Evolutionary conservation across 64 coral and sea anemone genomes (phyloP).

Genomic region (Pocillopora damicornis): DNA sequence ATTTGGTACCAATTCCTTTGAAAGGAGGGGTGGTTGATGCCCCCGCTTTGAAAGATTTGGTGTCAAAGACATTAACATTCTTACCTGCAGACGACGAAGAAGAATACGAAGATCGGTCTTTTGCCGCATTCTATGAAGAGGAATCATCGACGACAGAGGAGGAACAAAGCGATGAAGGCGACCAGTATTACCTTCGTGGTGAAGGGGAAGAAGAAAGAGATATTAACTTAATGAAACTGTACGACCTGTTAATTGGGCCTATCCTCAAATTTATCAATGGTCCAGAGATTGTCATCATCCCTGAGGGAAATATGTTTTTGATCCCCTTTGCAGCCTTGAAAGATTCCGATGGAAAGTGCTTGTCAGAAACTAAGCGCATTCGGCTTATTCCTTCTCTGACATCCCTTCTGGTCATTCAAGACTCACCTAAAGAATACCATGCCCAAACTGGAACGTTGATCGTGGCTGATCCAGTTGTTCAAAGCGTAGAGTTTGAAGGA

Average conservation of each 20-base stretch:
- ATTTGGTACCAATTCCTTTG: background rate
- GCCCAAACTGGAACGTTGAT: conserved; percentile 33
- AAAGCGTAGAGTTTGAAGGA: conserved; percentile 29
- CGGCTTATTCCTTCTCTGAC: conserved; percentile 40
- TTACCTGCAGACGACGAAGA: conserved; percentile 5
- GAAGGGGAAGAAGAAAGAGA: conserved; percentile 14
- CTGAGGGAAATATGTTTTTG: conserved; percentile 37
- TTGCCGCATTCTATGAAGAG: conserved; percentile 25
- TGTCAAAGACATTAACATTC: background rate
- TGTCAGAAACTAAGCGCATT: conserved; percentile 20
- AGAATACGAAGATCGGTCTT: conserved; percentile 29
- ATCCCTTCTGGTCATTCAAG: conserved; percentile 34
- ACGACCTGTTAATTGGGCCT: conserved; percentile 25
- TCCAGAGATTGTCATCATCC: conserved; percentile 39
- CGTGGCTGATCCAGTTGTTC: conserved; percentile 35
- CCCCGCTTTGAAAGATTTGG: conserved; percentile 1
- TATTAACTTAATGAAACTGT: conserved; percentile 3
- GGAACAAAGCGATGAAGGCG: background rate
- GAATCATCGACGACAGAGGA: conserved; percentile 21
- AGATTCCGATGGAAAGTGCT: conserved; percentile 34
- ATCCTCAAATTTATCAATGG: background rate
- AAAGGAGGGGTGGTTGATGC: background rate
- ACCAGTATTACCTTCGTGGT: background rate
- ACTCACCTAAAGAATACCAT: conserved; percentile 11
- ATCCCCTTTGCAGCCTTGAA: conserved; percentile 47